Evolutionary conservation across 2,797 vertebrate genomes (phyloP).

Genomic region (Epinephelus malabaricus): DNA sequence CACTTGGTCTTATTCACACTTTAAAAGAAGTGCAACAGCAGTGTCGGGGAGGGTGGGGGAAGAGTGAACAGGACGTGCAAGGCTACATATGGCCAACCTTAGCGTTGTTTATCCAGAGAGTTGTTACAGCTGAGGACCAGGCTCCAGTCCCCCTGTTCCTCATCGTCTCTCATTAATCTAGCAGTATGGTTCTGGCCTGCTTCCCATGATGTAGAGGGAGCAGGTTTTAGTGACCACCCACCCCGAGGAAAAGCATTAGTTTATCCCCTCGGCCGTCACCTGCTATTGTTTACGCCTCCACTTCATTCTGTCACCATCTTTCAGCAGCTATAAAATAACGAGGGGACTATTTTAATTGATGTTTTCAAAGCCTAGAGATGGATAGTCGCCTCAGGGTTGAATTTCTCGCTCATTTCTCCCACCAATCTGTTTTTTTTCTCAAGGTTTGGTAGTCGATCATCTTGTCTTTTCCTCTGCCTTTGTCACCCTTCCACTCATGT

Average conservation of each 20-base stretch:
- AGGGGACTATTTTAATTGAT: constrained; percentile 71
- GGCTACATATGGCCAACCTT: constrained; percentile 72
- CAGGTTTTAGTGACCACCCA: constrained; percentile 80
- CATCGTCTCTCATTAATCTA: constrained; percentile 80
- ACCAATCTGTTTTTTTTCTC: constrained; percentile 26
- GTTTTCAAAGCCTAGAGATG: constrained; percentile 56
- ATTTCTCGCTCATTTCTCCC: constrained; percentile 46
- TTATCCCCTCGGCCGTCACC: constrained; percentile 65
- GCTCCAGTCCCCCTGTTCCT: constrained; percentile 62
- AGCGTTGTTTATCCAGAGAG: constrained; percentile 75
- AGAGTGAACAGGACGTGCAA: constrained; percentile 17
- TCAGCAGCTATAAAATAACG: constrained; percentile 70
- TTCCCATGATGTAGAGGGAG: constrained; percentile 68
- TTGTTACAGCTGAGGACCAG: constrained; percentile 81
- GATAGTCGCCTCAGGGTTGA: constrained; percentile 48
- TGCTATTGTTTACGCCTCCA: constrained; percentile 73
- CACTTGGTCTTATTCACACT: constrained; percentile 69
- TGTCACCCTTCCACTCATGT: constrained; percentile 16
- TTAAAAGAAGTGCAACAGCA: constrained; percentile 66
- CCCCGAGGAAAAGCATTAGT: constrained; percentile 68
- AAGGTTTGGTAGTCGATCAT: constrained; percentile 33
- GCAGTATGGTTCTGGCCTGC: constrained; percentile 69
- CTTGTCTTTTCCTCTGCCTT: constrained; percentile 12
- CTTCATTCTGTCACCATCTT: constrained; percentile 58
- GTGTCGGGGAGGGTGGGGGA: constrained; percentile 10